A percentile compares a stretch with the other conserved stretches of the same genome.
Conservation (phyloP, 2,797 vertebrate genomes). For the Danio albolineatus region DNA sequence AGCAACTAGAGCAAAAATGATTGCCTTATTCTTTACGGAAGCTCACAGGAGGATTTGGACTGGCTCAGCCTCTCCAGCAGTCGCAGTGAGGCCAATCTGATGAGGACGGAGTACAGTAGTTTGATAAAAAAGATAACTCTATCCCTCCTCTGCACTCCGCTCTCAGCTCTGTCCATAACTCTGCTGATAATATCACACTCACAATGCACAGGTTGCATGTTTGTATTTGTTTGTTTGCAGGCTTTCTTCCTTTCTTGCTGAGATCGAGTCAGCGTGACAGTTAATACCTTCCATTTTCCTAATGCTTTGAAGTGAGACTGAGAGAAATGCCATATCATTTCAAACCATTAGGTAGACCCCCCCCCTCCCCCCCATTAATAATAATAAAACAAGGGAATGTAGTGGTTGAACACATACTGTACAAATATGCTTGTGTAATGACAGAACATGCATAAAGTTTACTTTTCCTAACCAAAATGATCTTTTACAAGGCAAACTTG, state of each 20-base stretch:
- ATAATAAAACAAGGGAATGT: too few species aligned
- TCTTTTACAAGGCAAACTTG: too few species aligned
- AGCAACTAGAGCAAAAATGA: slow-evolving; percentile 38
- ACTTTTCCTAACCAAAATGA: too few species aligned
- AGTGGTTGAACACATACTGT: too few species aligned
- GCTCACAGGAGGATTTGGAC: slow-evolving; percentile 41
- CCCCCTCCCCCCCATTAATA: too few species aligned
- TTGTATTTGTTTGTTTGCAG: slow-evolving; percentile 29
- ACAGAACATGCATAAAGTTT: too few species aligned
- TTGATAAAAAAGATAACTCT: slow-evolving; percentile 44
- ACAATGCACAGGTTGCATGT: slow-evolving; percentile 17
- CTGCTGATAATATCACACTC: slow-evolving; percentile 26
- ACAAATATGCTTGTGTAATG: too few species aligned
- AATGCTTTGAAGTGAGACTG: slow-evolving; percentile 50
- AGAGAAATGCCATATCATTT: slow-evolving; percentile 19
- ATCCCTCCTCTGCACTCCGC: slow-evolving; percentile 10
- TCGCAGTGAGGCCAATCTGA: slow-evolving; percentile 32
- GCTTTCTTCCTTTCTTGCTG: slow-evolving; percentile 20
- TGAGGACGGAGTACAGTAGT: slow-evolving; percentile 27
- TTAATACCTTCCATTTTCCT: slow-evolving; percentile 42
- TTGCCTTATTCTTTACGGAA: slow-evolving; percentile 36
- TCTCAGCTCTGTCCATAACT: slow-evolving; percentile 42
- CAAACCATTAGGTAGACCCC: slow-evolving; percentile 7
- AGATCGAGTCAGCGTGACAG: slow-evolving; percentile 23
- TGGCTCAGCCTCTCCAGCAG: slow-evolving; percentile 14